Evolutionary conservation across 2,797 vertebrate species (phyloP).

Genomic region (Pipistrellus kuhlii): DNA sequence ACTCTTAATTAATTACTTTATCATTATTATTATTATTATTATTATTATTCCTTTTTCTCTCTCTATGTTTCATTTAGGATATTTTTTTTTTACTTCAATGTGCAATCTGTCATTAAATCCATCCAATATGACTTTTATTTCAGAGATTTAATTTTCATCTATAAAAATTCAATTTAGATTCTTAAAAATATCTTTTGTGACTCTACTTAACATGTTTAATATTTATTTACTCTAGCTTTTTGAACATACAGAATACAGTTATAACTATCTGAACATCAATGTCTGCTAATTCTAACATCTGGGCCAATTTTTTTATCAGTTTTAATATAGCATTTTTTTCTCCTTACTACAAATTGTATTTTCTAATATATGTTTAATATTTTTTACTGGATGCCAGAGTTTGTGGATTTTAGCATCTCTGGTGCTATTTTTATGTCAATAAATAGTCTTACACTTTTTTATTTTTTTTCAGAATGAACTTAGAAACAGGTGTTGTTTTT

Average conservation of each 20-base stretch:
- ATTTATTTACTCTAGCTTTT: not conserved
- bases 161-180: not conserved
- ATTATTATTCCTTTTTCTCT: not conserved
- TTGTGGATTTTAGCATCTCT: not conserved
- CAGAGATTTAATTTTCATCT: not conserved
- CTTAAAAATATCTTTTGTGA: not conserved
- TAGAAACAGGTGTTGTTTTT: not conserved
- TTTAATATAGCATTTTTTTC: conserved; percentile 13
- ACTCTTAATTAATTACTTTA: not conserved
- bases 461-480: not conserved
- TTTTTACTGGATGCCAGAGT: not conserved
- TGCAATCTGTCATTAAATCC: not conserved
- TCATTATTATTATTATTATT: not conserved
- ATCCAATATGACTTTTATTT: not conserved
- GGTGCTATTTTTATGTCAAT: not conserved
- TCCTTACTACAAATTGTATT: not conserved
- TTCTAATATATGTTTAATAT: not conserved
- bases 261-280: not conserved
- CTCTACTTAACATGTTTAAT: conserved; percentile 27
- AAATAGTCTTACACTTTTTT: conserved; percentile 16
- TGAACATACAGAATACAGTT: not conserved
- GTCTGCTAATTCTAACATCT: conserved; percentile 12
- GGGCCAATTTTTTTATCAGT: not conserved
- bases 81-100: not conserved
- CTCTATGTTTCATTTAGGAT: not conserved